A percentile compares a stretch with the other conserved stretches of the same genome.
phyloP scores from a whole-genome alignment of 2,888 invertebrate species.

The Geotrupes spiniger region DNA sequence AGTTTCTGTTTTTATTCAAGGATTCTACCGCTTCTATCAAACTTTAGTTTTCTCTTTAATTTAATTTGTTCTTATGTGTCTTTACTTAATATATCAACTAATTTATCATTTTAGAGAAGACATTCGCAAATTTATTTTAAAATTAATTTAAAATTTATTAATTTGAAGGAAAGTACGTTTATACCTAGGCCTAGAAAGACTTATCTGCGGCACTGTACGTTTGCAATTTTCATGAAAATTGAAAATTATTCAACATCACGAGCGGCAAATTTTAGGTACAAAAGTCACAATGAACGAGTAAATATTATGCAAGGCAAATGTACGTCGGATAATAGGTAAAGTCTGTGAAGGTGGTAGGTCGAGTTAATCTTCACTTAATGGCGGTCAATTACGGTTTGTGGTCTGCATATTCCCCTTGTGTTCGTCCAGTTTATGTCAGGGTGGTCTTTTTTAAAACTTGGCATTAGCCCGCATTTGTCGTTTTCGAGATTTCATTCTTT shows the following conservation, averaged over 20 bases:
- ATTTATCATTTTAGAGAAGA: no score
- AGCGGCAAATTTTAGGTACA: neutral
- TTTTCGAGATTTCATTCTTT: neutral
- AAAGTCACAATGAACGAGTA: slow-evolving; percentile 4
- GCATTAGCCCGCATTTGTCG: slow-evolving; percentile 4
- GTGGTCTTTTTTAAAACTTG: slow-evolving; percentile 14
- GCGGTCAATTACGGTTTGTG: slow-evolving; percentile 20
- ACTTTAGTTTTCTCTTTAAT: no score
- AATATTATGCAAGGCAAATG: slow-evolving; percentile 23
- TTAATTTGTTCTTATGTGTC: no score
- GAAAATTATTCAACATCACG: slow-evolving; percentile 1
- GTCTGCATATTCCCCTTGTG: slow-evolving; percentile 11
- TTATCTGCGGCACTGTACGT: no score
- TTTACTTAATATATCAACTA: no score
- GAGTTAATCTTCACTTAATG: slow-evolving; percentile 21
- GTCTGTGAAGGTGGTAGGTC: slow-evolving; percentile 15
- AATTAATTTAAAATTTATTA: no score
- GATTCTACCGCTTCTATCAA: no score
- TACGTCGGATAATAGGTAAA: slow-evolving; percentile 10
- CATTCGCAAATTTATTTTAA: no score
- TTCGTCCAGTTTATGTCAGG: slow-evolving; percentile 9
- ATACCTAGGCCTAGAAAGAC: no score
- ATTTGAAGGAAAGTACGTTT: no score
- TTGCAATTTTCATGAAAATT: no score
- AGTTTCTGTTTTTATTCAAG: no score